Percentiles rank a stretch among this genome's conserved stretches.
phyloP scores from a whole-genome alignment of 2,888 invertebrate species.

The Sphaerophoria rueppellii region DNA sequence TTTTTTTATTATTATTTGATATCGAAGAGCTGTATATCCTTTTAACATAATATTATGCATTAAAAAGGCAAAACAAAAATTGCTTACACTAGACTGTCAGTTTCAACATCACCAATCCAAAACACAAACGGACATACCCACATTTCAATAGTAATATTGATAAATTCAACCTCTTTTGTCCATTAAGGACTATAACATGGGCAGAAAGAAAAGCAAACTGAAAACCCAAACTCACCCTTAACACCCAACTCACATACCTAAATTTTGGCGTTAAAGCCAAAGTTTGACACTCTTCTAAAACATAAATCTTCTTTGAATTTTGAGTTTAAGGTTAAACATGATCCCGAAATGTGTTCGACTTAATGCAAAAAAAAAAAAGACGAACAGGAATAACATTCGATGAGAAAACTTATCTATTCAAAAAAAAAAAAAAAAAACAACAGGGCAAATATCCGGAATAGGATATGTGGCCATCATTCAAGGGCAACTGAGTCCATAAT shows the following conservation, averaged over 20 bases:
- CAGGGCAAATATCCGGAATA: slow-evolving; percentile 44
- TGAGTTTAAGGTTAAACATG: slow-evolving; percentile 57
- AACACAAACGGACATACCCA: too few relatives aligned
- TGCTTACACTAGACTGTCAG: slow-evolving; percentile 15
- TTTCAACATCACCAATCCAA: slow-evolving; percentile 6
- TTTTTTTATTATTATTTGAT: neutral
- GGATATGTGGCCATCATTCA: slow-evolving; percentile 26
- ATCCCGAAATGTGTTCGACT: slow-evolving; percentile 49
- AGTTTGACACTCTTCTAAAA: slow-evolving; percentile 51
- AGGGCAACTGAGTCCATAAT: slow-evolving; percentile 46
- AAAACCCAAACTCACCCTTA: neutral
- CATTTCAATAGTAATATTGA: neutral
- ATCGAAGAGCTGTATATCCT: slow-evolving; percentile 18
- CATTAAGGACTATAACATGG: slow-evolving; percentile 50
- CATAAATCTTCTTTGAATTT: slow-evolving; percentile 64
- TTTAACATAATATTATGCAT: slow-evolving; percentile 29
- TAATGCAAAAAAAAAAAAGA: slow-evolving; percentile 13
- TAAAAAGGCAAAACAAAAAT: neutral
- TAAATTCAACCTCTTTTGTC: slow-evolving; percentile 28
- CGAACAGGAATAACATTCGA: slow-evolving; percentile 12
- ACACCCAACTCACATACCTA: slow-evolving; percentile 2
- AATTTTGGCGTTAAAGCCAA: neutral
- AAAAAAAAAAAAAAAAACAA: too few relatives aligned
- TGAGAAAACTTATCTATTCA: neutral
- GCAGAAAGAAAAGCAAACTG: slow-evolving; percentile 8